Evolutionary conservation across 1,140 invertebrate genomes (phyloP), one percentile per base, ranked within the genome.

Genomic region (Holotrichia oblita): DNA sequence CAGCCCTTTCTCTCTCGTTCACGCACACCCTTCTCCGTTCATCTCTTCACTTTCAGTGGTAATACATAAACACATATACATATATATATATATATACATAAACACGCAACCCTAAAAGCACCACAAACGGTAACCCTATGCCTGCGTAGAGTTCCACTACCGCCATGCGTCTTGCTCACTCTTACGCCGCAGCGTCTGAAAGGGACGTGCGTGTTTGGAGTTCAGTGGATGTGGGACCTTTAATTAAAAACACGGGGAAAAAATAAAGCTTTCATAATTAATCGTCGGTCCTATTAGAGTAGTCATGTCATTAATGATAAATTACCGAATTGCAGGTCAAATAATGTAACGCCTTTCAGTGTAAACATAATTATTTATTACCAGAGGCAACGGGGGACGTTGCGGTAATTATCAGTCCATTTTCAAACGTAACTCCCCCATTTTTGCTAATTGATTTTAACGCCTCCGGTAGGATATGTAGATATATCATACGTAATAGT

Each of bases 281-380:
- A 69, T 69, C 61, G 61, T 69, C 27, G 22, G 61, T 69, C 27
- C 61, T 69, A 69, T 69, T 69, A 69, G 22, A 69, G 61, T 69
- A 69, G 61, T 69, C 61, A 69, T 69, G 61, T 69, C 61, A 69
- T 69, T 69, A 69, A 69, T 69, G 61, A 69, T 69, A 69, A 69
- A 69, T 69, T 69, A 69, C 61, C 9, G 61, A 69, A 69, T 69
- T 69, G 61, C 61, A 69, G 61, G 61, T 69, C 61, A 69, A 69
- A 69, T 69, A 34, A 69, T 69, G 61, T 69, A 69, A 69, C 61
- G 61, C 61, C 61, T 69, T 69, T 69, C 61, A 69, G 61, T 69
- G 61, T 69, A 69, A 69, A 69, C 61, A 69, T 69, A 69, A 69
- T 69, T 69, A 69, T 69, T 69, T 69, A 69, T 34, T 69, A 69